These are phyloP conservation scores for Orientallactaga bullata DNA, from an alignment of 2,113 vertebrate species.

Conservation along the genomic window DNA sequence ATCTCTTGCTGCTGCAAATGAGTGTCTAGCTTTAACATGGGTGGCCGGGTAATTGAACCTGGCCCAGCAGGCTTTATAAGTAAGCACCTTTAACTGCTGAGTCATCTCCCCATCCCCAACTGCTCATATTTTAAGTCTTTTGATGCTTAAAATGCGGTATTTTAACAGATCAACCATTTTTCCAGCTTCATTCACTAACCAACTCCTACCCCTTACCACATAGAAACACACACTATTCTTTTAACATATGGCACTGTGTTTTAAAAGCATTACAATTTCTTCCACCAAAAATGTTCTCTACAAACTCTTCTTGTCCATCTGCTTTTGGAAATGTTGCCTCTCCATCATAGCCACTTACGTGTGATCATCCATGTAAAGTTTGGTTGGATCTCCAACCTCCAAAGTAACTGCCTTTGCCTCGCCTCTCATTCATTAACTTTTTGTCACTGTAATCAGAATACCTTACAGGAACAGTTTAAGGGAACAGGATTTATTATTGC, in stretches of 20 bases:
- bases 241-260: not conserved
- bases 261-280: not conserved
- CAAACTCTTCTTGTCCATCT: not conserved
- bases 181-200: not conserved
- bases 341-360: not conserved
- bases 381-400: not conserved
- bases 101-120: too few relatives aligned
- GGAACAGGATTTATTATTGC: too few relatives aligned
- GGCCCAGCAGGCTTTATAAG: too few relatives aligned
- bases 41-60: too few relatives aligned
- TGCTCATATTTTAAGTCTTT: not conserved
- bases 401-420: not conserved
- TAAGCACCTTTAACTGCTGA: too few relatives aligned
- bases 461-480: too few relatives aligned
- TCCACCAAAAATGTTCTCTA: not conserved
- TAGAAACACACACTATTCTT: not conserved
- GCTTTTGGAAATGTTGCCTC: not conserved
- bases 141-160: not conserved
- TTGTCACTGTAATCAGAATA: too few relatives aligned
- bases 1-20: too few relatives aligned
- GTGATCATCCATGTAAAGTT: not conserved
- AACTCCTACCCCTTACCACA: not conserved
- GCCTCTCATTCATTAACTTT: not conserved
- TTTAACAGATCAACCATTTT: not conserved
- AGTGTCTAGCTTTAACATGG: too few relatives aligned